phyloP scores from a whole-genome alignment of 37 sponge, comb jelly and placozoan species.

The Ephydatia muelleri region DNA sequence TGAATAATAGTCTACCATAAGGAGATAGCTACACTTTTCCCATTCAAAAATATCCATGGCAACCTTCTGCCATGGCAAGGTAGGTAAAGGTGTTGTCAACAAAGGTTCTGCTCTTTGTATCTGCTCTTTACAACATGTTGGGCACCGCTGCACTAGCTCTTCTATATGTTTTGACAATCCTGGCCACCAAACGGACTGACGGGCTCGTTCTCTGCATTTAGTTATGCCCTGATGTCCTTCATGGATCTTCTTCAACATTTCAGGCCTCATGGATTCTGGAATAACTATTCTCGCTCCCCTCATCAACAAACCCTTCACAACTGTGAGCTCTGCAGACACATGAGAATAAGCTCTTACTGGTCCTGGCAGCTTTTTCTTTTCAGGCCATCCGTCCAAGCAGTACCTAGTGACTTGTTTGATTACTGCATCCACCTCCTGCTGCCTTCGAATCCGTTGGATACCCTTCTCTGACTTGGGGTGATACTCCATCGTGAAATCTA shows the following conservation, averaged over 20 bases:
- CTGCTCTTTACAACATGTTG: conserved; percentile 31
- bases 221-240: conserved; percentile 49
- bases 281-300: conserved; percentile 36
- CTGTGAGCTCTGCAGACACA: conserved; percentile 21
- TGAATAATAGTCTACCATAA: conserved; percentile 70
- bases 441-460: conserved; percentile 14
- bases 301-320: conserved; percentile 38
- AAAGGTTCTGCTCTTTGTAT: conserved; percentile 19
- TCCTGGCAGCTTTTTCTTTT: neutral
- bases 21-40: conserved; percentile 22
- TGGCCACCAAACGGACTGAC: conserved; percentile 52
- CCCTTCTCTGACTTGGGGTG: conserved; percentile 40
- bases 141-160: conserved; percentile 21
- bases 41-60: conserved; percentile 56
- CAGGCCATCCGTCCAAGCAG: conserved; percentile 41
- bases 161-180: conserved; percentile 29
- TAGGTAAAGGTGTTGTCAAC: conserved; percentile 27
- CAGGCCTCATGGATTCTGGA: conserved; percentile 12
- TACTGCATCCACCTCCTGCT: conserved; percentile 37
- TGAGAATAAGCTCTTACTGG: conserved; percentile 9
- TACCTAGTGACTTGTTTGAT: conserved; percentile 22
- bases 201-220: conserved; percentile 35
- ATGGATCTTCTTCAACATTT: conserved; percentile 37
- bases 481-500: neutral
- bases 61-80: conserved; percentile 62